Evolutionary conservation across 2,113 vertebrate genomes (phyloP), one percentile per base, ranked within the genome.

Genomic region (Procapra przewalskii): DNA sequence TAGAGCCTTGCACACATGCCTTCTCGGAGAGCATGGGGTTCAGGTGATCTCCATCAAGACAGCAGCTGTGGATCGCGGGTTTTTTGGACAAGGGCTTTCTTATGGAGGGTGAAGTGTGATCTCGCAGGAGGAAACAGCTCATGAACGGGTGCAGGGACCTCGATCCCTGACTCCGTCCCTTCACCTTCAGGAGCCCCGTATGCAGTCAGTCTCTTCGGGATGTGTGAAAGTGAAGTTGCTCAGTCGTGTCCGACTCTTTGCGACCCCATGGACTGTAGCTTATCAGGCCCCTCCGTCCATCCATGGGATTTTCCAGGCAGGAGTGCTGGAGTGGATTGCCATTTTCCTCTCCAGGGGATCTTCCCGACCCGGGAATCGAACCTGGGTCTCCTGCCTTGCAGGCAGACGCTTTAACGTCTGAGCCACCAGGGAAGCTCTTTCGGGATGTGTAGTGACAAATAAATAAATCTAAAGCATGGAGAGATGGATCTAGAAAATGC

Each of bases 31-130:
- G 11, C 50, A 3, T 36, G 25, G 55, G 52, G 13, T 29, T 43
- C 23, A 1, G 55, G 27, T 80, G 5, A 2, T 27, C 29, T 54
- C 16, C 1, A 4, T 23, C 36, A 55, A 25, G n/a, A 62, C 1
- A 0, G 36, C 2, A 4, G 19, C 23, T 19, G 8, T 17, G 17
- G 9, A 2, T 0, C 2, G 2, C 23, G 17, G 75, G 19, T 60
- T 67, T 86, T 55, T 36, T 9, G 25, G 27, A 33, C 2, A 9
- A 75, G 59, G 3, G 33, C n/a, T 36, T 77, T 43, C 43, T 59
- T 19, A 2, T 17, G 12, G 31, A 27, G 29, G 23, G 27, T 40
- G 6, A 59, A 89, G 4, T 48, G 43, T n/a, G 67, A 1, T 36
- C 43, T 92, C 0, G 0, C 4, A 36, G 52, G 57, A 80, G 80